Base-by-base conservation (phyloP, 1,140 invertebrate species). In the Meteorus sp. region DNA sequence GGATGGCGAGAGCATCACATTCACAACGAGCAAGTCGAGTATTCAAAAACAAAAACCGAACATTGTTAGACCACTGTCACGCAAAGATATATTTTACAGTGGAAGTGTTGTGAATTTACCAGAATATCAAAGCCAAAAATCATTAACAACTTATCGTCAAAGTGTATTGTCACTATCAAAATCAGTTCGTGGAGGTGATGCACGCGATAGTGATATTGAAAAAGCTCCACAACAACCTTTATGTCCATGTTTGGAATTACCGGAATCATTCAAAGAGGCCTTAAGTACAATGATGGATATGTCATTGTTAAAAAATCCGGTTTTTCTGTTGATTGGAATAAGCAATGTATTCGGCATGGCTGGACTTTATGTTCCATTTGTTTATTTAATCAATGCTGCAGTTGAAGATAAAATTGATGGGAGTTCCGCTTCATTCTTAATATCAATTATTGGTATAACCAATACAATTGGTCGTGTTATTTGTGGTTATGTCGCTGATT, bases 11-110 rank as follows among this genome's bases (percentile, higher is more conserved):
- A 79, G 77, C 56, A 79, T 80, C 47, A 78, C 77, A 7, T 80
- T 80, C 45, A 81, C 76, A 23, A 81, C 78, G 1, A 82, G 82
- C 37, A 80, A 81, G 59, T 72, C 76, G n/a, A 83, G 76, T 60
- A 76, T 82, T 11, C 74, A 81, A 4, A 81, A 82, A 56, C 88
- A 88, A 67, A 83, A 83, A 11, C 78, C 84, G 3, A 77, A 86
- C 59, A 91, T 96, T 79, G 89, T 96, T 13, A 85, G 95, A 13
- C 97, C 97, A 1, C 79, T 99, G 75, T 97, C 95, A 4, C 84
- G 95, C 39, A 97, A 97, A 78, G 97, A 99, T 78, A 97, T 99
- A 64, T 99, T 99, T 81, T 99, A 99, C 81, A 94, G 95, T 9
- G 96, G 97, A 20, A 95, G 93, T 22, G 89, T 98, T 5, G 82